phyloP scores from a whole-genome alignment of 2,113 vertebrate species.

The Lycaon pictus region DNA sequence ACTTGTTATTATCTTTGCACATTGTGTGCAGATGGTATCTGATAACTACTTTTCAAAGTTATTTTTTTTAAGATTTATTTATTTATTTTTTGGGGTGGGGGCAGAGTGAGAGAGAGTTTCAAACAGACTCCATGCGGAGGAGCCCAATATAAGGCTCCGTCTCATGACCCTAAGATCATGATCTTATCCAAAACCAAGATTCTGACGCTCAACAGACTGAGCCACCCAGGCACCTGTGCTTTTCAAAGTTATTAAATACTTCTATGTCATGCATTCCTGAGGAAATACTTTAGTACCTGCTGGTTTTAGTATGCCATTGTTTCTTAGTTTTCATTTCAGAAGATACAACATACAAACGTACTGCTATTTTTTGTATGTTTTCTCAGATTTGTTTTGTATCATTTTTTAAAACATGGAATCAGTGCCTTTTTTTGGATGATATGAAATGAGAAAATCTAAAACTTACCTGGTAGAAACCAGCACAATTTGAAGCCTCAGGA shows the following conservation, averaged over 20 bases:
- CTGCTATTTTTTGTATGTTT: background rate
- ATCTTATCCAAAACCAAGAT: background rate
- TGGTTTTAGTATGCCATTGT: background rate
- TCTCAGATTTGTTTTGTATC: slow-evolving; percentile 4
- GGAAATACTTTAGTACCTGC: background rate
- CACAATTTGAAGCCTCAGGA: background rate
- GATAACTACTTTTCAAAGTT: background rate
- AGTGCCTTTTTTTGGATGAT: background rate
- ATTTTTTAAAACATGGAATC: background rate
- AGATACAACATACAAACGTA: background rate
- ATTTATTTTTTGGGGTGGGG: background rate
- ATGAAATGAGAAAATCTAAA: background rate
- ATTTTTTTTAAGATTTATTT: background rate
- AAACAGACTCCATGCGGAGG: background rate
- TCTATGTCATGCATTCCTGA: background rate
- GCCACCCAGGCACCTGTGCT: background rate
- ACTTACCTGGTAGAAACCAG: background rate
- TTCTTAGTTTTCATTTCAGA: background rate
- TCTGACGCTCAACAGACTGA: background rate
- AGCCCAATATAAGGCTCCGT: background rate
- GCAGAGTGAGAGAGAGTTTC: background rate
- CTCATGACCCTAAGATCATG: background rate
- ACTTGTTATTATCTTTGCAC: background rate
- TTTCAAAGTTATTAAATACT: background rate
- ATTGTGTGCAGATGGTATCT: background rate